phyloP scores from a whole-genome alignment of 2,888 invertebrate species.

The Cylindroiulus punctatus region DNA sequence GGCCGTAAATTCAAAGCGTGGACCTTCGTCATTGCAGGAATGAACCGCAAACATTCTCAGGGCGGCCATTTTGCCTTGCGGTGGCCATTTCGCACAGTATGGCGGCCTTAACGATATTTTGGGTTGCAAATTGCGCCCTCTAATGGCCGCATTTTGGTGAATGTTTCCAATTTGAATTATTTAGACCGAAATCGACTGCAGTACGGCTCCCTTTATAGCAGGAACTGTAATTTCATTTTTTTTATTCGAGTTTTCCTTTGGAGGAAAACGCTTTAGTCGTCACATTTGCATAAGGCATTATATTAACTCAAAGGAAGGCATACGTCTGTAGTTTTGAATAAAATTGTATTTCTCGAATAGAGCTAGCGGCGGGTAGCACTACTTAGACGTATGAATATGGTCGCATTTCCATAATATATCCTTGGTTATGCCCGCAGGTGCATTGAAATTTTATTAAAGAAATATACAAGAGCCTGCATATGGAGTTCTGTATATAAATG shows the following conservation, averaged over 20 bases:
- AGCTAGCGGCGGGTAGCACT: not conserved
- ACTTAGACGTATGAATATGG: constrained; percentile 37
- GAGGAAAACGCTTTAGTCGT: constrained; percentile 1
- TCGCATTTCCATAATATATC: constrained; percentile 8
- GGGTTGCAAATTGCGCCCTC: constrained; percentile 7
- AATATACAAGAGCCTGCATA: not conserved
- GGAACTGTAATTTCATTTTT: constrained; percentile 15
- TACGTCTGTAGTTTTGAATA: constrained; percentile 9
- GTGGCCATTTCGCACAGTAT: not conserved
- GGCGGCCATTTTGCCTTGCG: constrained; percentile 41
- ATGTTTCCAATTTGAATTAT: constrained; percentile 28
- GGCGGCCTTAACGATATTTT: not conserved
- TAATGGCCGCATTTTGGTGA: constrained; percentile 28
- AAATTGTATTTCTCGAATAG: constrained; percentile 31
- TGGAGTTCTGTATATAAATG: not conserved
- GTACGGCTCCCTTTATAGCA: not conserved
- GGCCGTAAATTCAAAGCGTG: not conserved
- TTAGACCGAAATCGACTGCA: constrained; percentile 25
- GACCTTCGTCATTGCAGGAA: constrained; percentile 39
- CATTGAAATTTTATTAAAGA: constrained; percentile 31
- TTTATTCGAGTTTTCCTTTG: constrained; percentile 16
- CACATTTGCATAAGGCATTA: constrained; percentile 45
- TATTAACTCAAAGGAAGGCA: not conserved
- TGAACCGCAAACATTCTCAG: constrained; percentile 27
- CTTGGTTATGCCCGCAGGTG: constrained; percentile 1